Conservation (phyloP, 2,113 vertebrate species). For the Bettongia penicillata region DNA sequence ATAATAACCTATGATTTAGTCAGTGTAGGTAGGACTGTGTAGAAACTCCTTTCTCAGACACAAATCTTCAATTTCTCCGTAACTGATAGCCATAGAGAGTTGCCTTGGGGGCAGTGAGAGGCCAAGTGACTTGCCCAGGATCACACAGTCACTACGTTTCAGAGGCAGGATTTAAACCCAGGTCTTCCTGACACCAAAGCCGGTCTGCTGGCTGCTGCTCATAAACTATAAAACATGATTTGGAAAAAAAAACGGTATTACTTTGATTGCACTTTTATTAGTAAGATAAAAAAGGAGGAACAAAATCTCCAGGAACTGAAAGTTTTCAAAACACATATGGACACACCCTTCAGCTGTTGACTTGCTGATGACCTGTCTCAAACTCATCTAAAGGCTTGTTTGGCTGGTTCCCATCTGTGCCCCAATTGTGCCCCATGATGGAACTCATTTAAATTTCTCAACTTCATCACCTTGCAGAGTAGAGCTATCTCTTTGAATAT, state of each 20-base stretch:
- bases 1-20: neutral
- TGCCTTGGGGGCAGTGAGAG: neutral
- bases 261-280: neutral
- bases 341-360: neutral
- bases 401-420: neutral
- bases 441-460: neutral
- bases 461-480: neutral
- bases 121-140: neutral
- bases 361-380: neutral
- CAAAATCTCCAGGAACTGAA: neutral
- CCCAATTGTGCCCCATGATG: neutral
- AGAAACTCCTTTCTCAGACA: neutral
- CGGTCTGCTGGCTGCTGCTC: neutral
- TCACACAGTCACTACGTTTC: neutral
- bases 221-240: neutral
- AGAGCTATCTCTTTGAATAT: neutral
- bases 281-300: constrained; percentile 1
- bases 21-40: neutral
- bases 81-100: neutral
- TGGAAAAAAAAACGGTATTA: neutral
- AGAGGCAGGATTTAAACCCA: neutral
- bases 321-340: neutral
- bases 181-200: neutral
- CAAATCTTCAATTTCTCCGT: neutral
- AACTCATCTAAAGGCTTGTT: neutral